Evolutionary conservation across 1,140 invertebrate genomes (phyloP).

Genomic region (Panulirus ornatus): DNA sequence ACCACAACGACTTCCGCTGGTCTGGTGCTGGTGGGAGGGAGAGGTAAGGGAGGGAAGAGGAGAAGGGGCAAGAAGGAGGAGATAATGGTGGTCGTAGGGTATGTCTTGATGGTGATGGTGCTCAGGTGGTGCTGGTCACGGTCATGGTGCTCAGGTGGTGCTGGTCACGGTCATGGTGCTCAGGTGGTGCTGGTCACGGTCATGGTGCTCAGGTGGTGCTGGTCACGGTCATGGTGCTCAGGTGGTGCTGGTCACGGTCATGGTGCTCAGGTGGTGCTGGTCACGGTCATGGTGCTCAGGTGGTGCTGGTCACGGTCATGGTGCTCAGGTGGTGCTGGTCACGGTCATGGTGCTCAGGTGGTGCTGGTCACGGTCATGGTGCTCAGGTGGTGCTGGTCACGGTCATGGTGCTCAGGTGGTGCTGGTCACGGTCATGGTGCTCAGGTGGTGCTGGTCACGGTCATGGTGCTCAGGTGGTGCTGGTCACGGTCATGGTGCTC

Average conservation of each 20-base stretch:
- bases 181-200: too few relatives aligned
- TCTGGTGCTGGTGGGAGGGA: background rate
- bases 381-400: too few relatives aligned
- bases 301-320: background rate
- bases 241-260: background rate
- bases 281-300: background rate
- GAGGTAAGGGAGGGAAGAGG: background rate
- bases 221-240: background rate
- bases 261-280: background rate
- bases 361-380: too few relatives aligned
- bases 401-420: too few relatives aligned
- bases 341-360: background rate
- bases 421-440: background rate
- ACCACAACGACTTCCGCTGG: constrained; percentile 45
- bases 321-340: background rate
- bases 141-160: too few relatives aligned
- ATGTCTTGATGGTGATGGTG: background rate
- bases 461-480: background rate
- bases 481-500: background rate
- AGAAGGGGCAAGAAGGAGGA: background rate
- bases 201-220: background rate
- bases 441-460: background rate
- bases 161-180: too few relatives aligned
- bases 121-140: too few relatives aligned
- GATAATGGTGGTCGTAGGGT: background rate